Conservation (phyloP, 2,888 invertebrate species). For the Mesoligia furuncula region DNA sequence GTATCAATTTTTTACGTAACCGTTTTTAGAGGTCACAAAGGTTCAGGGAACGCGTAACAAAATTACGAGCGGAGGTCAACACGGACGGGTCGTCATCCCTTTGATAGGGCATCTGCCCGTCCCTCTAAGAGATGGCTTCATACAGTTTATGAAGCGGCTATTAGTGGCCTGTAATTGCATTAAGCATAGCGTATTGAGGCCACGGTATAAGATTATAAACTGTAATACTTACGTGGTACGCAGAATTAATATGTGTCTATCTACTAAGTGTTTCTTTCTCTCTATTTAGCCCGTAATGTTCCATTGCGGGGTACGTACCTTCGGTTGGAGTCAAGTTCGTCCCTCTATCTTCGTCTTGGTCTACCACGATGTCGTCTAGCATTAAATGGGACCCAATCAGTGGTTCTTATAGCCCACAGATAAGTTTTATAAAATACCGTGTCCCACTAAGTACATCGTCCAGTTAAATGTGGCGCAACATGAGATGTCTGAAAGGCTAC, state of each 20-base stretch:
- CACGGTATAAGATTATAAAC: conserved; percentile 50
- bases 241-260: neutral
- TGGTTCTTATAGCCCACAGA: neutral
- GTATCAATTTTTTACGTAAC: neutral
- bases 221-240: conserved; percentile 6
- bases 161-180: conserved; percentile 58
- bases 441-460: neutral
- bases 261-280: neutral
- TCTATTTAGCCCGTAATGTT: neutral
- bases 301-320: neutral
- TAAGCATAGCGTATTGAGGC: conserved; percentile 50
- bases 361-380: neutral
- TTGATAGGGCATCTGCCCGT: conserved; percentile 36
- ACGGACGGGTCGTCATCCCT: conserved; percentile 52
- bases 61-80: conserved; percentile 63
- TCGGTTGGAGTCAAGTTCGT: neutral
- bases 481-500: neutral
- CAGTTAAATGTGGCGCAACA: neutral
- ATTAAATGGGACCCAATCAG: neutral
- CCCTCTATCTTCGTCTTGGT: neutral
- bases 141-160: conserved; percentile 33
- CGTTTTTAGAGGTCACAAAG: conserved; percentile 46
- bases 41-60: conserved; percentile 64
- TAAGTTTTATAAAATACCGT: neutral
- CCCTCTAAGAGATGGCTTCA: conserved; percentile 27